Percentiles rank a stretch among this genome's conserved stretches.
Conservation (phyloP, 1,140 invertebrate genomes). For the Brachionus asplanchnoidis region DNA sequence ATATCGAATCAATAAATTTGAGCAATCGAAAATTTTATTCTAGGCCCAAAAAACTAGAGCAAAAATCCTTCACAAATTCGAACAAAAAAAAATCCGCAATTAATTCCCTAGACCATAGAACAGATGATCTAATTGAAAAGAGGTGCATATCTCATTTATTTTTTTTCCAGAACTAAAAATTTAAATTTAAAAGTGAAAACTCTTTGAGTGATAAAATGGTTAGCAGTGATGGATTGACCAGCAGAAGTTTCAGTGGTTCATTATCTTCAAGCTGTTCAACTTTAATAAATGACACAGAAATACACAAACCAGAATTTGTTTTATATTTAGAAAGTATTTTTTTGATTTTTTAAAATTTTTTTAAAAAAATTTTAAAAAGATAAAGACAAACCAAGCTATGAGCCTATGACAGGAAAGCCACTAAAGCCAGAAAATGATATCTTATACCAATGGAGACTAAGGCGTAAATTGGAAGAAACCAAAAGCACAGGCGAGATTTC, state of each 20-base stretch:
- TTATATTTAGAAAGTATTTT: slow-evolving; percentile 21
- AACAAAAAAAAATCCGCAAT: background rate
- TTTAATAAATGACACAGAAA: background rate
- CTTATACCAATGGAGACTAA: slow-evolving; percentile 49
- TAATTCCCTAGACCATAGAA: background rate
- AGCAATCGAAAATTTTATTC: background rate
- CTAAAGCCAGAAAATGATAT: slow-evolving; percentile 46
- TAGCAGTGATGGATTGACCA: slow-evolving; percentile 11
- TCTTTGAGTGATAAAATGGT: background rate
- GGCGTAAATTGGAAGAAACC: slow-evolving; percentile 47
- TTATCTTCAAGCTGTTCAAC: background rate
- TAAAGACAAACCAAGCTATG: background rate
- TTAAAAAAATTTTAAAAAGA: background rate
- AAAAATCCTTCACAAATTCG: background rate
- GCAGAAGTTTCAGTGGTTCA: background rate
- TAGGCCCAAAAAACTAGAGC: background rate
- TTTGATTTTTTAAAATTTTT: background rate
- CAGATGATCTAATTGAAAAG: background rate
- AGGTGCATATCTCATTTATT: background rate
- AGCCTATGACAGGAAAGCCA: background rate
- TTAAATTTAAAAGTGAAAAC: background rate
- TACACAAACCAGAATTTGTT: slow-evolving; percentile 16
- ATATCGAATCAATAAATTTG: slow-evolving; percentile 5
- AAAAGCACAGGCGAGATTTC: background rate
- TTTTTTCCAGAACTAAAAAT: background rate